phyloP scores from a whole-genome alignment of 2,113 vertebrate species.

The Balaeniceps rex region DNA sequence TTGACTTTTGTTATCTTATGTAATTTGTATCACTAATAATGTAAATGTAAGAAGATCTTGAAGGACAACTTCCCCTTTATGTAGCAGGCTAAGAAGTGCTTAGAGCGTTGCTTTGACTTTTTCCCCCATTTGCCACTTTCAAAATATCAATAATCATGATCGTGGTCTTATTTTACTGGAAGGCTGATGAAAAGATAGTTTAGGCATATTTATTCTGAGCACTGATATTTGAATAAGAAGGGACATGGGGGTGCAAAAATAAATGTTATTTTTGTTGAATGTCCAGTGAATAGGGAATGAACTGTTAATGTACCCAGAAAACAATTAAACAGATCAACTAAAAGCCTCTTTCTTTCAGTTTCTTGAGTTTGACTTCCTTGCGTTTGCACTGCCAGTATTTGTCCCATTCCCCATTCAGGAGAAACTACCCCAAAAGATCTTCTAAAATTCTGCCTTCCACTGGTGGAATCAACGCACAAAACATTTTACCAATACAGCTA shows the following conservation, averaged over 20 bases:
- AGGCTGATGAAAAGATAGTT: neutral
- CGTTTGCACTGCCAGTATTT: neutral
- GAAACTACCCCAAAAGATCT: neutral
- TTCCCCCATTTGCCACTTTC: neutral
- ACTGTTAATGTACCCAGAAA: neutral
- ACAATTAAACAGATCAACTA: neutral
- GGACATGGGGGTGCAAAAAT: neutral
- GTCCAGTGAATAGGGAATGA: neutral
- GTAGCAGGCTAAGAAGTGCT: neutral
- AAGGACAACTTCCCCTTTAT: neutral
- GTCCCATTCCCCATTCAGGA: neutral
- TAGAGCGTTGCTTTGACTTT: neutral
- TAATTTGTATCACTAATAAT: neutral
- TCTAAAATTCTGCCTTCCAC: neutral
- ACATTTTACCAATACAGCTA: neutral
- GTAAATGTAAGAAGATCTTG: neutral
- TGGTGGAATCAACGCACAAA: rapidly evolving
- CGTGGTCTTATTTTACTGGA: neutral
- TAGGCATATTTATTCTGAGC: neutral
- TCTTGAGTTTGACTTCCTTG: neutral
- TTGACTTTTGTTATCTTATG: neutral
- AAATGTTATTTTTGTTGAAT: neutral
- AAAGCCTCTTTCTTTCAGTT: neutral
- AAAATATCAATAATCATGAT: neutral
- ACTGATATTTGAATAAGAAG: neutral